Evolutionary conservation across 2,113 vertebrate genomes (phyloP).

Genomic region (Bambusicola thoracicus): DNA sequence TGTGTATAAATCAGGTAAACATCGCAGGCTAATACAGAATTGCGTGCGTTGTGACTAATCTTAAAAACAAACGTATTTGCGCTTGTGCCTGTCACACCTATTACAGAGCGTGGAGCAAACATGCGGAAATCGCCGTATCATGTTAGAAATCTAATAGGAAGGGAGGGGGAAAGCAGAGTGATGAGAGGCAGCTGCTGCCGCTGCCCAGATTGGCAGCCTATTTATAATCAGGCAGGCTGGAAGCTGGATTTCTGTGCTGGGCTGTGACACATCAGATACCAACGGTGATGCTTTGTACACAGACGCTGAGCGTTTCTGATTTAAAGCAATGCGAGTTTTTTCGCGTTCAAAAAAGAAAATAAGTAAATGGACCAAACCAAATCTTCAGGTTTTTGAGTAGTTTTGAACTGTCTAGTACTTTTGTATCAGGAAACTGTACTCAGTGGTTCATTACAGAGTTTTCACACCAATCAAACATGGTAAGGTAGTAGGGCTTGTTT

Average conservation of each 20-base stretch:
- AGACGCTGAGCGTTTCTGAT: conserved; percentile 40
- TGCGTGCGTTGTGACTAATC: conserved; percentile 52
- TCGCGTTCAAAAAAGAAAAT: not conserved
- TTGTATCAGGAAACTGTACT: not conserved
- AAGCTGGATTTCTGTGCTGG: conserved; percentile 49
- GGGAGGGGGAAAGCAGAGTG: conserved; percentile 51
- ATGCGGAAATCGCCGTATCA: conserved; percentile 57
- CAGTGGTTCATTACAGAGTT: not conserved
- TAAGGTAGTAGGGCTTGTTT: conserved; percentile 22
- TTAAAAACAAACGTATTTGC: conserved; percentile 60
- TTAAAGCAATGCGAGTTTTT: conserved; percentile 6
- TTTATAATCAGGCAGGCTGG: conserved; percentile 74
- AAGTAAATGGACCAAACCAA: conserved; percentile 4
- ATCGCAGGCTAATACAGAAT: conserved; percentile 58
- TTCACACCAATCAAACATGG: not conserved
- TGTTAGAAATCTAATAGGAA: conserved; percentile 71
- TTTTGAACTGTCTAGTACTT: not conserved
- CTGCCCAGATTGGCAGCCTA: conserved; percentile 74
- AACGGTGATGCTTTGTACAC: not conserved
- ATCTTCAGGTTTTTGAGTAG: not conserved
- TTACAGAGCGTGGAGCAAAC: conserved; percentile 40
- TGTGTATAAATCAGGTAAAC: conserved; percentile 59
- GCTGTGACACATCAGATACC: conserved; percentile 52
- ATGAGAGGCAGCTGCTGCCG: conserved; percentile 70
- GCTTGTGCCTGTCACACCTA: conserved; percentile 42